Evolutionary conservation across 2,888 invertebrate genomes (phyloP), one percentile per base, ranked within the genome.

Genomic region (Cotesia congregata): DNA sequence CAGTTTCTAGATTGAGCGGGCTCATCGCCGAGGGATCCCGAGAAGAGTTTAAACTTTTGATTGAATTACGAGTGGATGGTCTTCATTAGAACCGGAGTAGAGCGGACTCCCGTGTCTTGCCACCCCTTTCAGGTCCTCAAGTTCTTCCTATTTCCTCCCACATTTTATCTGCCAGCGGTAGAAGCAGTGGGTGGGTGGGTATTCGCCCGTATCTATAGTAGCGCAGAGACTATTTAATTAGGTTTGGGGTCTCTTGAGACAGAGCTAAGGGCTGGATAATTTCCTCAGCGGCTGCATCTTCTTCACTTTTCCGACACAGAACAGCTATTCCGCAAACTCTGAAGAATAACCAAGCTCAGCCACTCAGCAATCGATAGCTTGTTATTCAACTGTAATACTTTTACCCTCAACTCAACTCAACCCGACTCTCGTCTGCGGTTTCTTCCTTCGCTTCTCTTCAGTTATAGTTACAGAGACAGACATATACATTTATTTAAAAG

Each of bases 191-290:
- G 30, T 30, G 30, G 30, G 30, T 30, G 3, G 30, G 30, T 30
- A 30, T 30, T 30, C 30, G 30, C 30, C 30, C 30, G 30, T 30
- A 30, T 3, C 30, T 30, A 30, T 30, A 30, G 30, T 30, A 41
- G 59, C 38, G 39, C 20, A 64, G 20, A 78, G 83, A 83, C 83
- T 83, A 77, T 68, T 83, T 86, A 85, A 86, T 85, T 86, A 85
- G 82, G 81, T 83, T 82, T 83, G 79, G 80, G 79, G 79, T 81
- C 84, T 83, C 82, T 82, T 78, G 77, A 81, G 80, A 77, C 77
- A 69, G 74, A 71, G 61, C 67, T 74, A 74, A 77, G 77, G 77
- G 74, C 68, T 74, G 64, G 74, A 77, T 77, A 77, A 77, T 77
- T 74, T 77, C 70, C 77, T 77, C 74, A 70, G 74, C 69, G 70